Evolutionary conservation across 2,888 invertebrate species (phyloP), one percentile per base, ranked within the genome.

Genomic region (Colletes collaris): DNA sequence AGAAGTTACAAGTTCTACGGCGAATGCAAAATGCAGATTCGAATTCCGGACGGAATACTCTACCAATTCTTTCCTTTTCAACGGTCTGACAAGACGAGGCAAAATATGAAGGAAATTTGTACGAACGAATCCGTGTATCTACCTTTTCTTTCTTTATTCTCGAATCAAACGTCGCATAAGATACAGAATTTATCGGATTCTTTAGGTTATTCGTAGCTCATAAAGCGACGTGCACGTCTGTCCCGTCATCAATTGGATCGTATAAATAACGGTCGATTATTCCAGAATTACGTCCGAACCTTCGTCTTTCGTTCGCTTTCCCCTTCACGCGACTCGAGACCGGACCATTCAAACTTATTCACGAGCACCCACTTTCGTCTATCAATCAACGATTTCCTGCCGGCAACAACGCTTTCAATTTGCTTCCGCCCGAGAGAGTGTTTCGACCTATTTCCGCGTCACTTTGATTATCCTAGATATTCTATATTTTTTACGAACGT

Each of bases 191-290:
- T 68, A 68, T 68, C 8, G 27, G 59, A 50, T 46, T n/a, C 16
- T 37, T 40, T n/a, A 7, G 19, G 37, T 10, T 53, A 63, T 58
- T 67, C 64, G 35, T 46, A 35, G 58, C 46, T 73, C 49, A 59
- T 44, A 58, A 63, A 78, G 53, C 58, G 58, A 59, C n/a, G 46
- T 62, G 56, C 44, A 40, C 46, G 64, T 58, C 49, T 55, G 65
- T 69, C 53, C 50, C 46, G 74, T 64, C 63, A 79, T 79, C 81
- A 74, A 75, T 79, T 71, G 75, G 52, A 44, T 60, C 35, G 67
- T 44, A 71, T 75, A 75, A 66, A 71, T 71, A 70, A 53, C 56
- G 37, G 53, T n/a, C 35, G 60, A 52, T 73, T 63, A 69, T 73
- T 58, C 37, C 52, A 11, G 70, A 27, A 62, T 66, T 58, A 49